Percentiles rank a stretch among this genome's conserved stretches.
phyloP scores from a whole-genome alignment of 2,797 vertebrate species.

The Phataginus tetradactyla region DNA sequence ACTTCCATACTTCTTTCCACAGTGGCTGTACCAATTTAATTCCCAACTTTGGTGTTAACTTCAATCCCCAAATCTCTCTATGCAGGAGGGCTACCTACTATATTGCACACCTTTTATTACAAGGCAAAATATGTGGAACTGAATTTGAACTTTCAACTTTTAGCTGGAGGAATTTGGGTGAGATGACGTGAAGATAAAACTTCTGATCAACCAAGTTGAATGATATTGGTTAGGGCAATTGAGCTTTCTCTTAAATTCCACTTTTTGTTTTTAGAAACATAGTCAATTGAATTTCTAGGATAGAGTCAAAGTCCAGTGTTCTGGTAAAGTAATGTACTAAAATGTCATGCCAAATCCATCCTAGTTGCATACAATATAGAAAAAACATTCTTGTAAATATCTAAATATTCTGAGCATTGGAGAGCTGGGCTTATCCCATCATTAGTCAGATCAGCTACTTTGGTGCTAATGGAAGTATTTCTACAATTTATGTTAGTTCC shows the following conservation, averaged over 20 bases:
- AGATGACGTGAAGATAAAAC: not conserved
- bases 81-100: not conserved
- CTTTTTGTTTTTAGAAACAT: conserved; percentile 17
- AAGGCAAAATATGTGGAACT: not conserved
- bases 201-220: not conserved
- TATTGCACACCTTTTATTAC: not conserved
- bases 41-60: not conserved
- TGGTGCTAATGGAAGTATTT: not conserved
- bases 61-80: not conserved
- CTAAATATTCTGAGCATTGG: not conserved
- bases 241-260: not conserved
- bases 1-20: no score
- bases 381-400: not conserved
- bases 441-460: not conserved
- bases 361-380: not conserved
- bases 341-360: not conserved
- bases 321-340: not conserved
- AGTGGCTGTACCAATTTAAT: no score
- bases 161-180: not conserved
- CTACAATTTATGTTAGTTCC: not conserved
- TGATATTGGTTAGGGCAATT: not conserved
- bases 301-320: not conserved
- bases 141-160: not conserved
- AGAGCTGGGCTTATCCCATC: not conserved
- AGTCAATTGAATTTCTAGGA: not conserved